A percentile compares a stretch with the other conserved stretches of the same genome.
Conservation (phyloP, 1,140 invertebrate genomes). For the Mya arenaria region DNA sequence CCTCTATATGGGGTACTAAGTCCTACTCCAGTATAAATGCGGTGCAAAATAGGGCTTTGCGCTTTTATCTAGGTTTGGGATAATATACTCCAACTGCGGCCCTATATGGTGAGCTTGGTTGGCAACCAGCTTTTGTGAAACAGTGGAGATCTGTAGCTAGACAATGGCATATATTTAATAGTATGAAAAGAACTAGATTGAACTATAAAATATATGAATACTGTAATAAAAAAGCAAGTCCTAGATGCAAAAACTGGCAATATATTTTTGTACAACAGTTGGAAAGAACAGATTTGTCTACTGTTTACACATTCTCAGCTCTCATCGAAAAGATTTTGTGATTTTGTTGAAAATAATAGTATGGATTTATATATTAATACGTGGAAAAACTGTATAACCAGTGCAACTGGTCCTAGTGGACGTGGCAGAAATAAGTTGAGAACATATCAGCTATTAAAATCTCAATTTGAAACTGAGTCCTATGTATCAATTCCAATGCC, state of each 20-base stretch:
- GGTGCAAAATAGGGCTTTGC: constrained; percentile 12
- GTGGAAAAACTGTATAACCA: constrained; percentile 8
- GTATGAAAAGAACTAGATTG: not conserved
- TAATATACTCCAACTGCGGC: constrained; percentile 14
- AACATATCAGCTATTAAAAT: constrained; percentile 15
- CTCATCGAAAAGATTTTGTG: not conserved
- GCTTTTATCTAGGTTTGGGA: not conserved
- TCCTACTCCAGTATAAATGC: constrained; percentile 21
- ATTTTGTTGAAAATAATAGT: not conserved
- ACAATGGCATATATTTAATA: not conserved
- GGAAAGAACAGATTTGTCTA: not conserved
- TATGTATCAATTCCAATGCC: not conserved
- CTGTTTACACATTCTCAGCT: not conserved
- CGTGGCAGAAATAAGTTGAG: constrained; percentile 18
- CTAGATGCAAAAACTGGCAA: not conserved
- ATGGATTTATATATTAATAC: not conserved
- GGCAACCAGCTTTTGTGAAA: not conserved
- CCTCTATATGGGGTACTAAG: constrained; percentile 11
- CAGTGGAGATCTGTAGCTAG: not conserved
- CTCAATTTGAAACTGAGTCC: not conserved
- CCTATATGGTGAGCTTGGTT: constrained; percentile 1
- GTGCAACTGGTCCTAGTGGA: not conserved
- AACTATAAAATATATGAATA: not conserved
- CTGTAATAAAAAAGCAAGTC: not conserved
- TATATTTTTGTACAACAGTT: not conserved